Percentiles rank a stretch among this genome's conserved stretches.
phyloP scores from a whole-genome alignment of 53 echinoderm and acorn worm species.

The Actinopyga echinites region DNA sequence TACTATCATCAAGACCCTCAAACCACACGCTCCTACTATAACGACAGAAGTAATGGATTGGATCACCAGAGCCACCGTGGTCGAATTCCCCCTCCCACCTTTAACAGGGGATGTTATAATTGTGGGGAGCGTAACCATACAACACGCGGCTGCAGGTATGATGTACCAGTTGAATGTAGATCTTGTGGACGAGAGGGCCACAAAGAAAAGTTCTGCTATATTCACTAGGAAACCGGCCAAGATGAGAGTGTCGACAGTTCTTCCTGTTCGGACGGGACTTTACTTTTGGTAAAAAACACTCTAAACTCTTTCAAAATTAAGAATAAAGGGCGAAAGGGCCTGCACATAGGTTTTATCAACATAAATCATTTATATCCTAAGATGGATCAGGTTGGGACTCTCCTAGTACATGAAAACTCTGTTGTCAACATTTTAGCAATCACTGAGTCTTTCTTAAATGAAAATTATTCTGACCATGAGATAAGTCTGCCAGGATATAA shows the following conservation, averaged over 20 bases:
- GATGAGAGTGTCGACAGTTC: not conserved
- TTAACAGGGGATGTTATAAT: not conserved
- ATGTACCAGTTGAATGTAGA: not conserved
- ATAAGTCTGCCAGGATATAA: not conserved
- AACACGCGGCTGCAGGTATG: not conserved
- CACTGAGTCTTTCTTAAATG: conserved; percentile 16
- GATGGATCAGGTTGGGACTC: conserved; percentile 4
- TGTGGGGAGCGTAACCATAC: conserved; percentile 7
- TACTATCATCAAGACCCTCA: too few relatives aligned
- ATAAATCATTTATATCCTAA: conserved; percentile 16
- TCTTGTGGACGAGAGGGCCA: not conserved
- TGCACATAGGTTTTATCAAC: not conserved
- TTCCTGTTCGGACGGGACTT: too few relatives aligned
- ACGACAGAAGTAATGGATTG: too few relatives aligned
- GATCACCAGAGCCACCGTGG: too few relatives aligned
- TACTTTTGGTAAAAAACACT: too few relatives aligned
- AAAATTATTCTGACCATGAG: not conserved
- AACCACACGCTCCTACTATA: too few relatives aligned
- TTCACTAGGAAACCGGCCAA: not conserved
- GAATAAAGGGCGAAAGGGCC: too few relatives aligned
- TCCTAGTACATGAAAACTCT: not conserved
- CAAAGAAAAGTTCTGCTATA: conserved; percentile 3
- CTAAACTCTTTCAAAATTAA: too few relatives aligned
- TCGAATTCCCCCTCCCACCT: too few relatives aligned
- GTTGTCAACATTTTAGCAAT: not conserved